Evolutionary conservation across 2,113 vertebrate genomes (phyloP).

Genomic region (Marcusenius ussheri): DNA sequence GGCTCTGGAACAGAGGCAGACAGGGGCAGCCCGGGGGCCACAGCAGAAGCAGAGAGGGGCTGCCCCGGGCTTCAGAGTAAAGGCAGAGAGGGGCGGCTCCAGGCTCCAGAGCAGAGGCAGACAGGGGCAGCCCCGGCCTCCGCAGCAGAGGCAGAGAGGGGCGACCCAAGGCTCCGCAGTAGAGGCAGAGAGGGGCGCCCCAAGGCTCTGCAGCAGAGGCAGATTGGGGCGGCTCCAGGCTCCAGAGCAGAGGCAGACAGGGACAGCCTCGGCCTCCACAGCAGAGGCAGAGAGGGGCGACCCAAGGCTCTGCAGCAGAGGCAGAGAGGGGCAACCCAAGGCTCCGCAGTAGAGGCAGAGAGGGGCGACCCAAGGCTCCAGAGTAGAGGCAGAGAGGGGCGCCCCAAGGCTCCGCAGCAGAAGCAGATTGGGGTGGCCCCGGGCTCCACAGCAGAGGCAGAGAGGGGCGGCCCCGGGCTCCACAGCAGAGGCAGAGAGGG

Average conservation of each 20-base stretch:
- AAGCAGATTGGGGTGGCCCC: not conserved
- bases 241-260: not conserved
- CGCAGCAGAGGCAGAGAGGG: not conserved
- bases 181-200: not conserved
- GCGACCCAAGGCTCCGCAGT: fast-evolving
- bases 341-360: not conserved
- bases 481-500: not conserved
- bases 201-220: not conserved
- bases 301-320: not conserved
- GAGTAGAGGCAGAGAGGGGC: not conserved
- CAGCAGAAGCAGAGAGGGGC: not conserved
- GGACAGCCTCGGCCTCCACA: fast-evolving
- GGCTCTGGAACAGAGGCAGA: not conserved
- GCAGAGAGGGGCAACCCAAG: too few species aligned
- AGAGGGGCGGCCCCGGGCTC: too few species aligned
- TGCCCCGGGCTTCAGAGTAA: not conserved
- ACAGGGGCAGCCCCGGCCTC: not conserved
- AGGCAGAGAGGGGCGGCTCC: not conserved
- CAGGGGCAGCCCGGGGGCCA: not conserved
- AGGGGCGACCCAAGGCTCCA: not conserved
- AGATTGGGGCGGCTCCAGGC: fast-evolving
- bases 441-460: too few species aligned
- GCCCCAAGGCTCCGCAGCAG: not conserved
- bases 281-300: not conserved
- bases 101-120: not conserved